Evolutionary conservation across 2,888 invertebrate species (phyloP).

Genomic region (Dryadula phaetusa): DNA sequence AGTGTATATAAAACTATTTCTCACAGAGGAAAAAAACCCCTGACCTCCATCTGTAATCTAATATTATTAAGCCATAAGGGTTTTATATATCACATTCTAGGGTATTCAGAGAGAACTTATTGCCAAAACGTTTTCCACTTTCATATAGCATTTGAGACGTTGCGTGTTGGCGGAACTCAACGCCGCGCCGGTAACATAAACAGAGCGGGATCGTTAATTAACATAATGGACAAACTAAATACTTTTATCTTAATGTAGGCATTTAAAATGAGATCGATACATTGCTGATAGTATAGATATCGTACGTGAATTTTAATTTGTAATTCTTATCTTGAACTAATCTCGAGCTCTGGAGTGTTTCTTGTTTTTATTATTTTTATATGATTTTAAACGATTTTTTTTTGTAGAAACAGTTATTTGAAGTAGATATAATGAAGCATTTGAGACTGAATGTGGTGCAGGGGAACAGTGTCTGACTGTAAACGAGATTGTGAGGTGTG

Average conservation of each 20-base stretch:
- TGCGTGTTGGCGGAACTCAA: background rate
- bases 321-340: conserved; percentile 1
- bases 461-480: too few species aligned
- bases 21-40: too few species aligned
- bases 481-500: too few species aligned
- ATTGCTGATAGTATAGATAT: conserved; percentile 16
- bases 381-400: background rate
- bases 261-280: conserved; percentile 14
- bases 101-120: too few species aligned
- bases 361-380: background rate
- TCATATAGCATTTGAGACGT: too few species aligned
- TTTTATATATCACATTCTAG: too few species aligned
- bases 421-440: too few species aligned
- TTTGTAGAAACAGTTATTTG: background rate
- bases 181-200: background rate
- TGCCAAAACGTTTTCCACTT: too few species aligned
- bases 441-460: too few species aligned
- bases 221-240: background rate
- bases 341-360: background rate
- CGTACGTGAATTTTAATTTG: conserved; percentile 22
- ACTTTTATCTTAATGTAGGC: conserved; percentile 9
- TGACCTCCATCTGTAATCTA: too few species aligned
- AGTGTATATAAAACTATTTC: too few species aligned
- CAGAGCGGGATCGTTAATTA: background rate
- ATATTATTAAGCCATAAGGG: too few species aligned